These are phyloP conservation scores for Limnephilus rhombicus DNA, from an alignment of 2,888 invertebrate genomes.

Conservation along the genomic window DNA sequence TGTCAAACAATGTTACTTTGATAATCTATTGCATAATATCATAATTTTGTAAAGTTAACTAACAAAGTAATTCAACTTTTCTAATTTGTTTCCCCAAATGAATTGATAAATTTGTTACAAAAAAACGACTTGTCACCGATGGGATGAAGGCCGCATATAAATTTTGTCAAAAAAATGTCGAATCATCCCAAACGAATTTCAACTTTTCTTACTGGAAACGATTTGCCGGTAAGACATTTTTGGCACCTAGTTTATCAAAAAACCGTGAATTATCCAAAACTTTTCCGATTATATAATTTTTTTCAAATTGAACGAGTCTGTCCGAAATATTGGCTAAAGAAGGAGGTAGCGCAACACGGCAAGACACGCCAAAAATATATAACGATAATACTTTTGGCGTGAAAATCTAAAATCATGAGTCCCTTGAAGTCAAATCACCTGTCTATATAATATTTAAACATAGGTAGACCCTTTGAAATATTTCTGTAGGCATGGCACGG, in stretches of 20 bases:
- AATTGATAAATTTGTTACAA: too few relatives aligned
- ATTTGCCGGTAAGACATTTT: background rate
- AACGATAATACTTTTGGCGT: too few relatives aligned
- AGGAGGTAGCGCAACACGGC: too few relatives aligned
- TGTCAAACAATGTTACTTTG: background rate
- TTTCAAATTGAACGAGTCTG: background rate
- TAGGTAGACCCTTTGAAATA: background rate
- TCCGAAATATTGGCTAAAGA: too few relatives aligned
- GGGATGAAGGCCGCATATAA: background rate
- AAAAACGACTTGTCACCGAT: too few relatives aligned
- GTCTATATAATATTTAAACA: background rate
- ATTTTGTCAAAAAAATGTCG: slow-evolving; percentile 6
- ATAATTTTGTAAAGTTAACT: background rate
- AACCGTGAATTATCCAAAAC: background rate
- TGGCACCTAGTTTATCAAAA: slow-evolving; percentile 28
- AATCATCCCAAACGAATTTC: slow-evolving; percentile 19
- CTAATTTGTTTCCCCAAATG: background rate
- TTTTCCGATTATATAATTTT: background rate
- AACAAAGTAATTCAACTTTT: background rate
- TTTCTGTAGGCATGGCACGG: background rate
- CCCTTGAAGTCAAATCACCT: background rate
- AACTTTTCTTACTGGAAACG: slow-evolving; percentile 26
- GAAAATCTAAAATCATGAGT: too few relatives aligned
- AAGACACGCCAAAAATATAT: too few relatives aligned
- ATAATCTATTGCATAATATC: background rate